A percentile compares a stretch with the other conserved stretches of the same genome.
These are phyloP conservation scores for Lophura nycthemera DNA, from an alignment of 2,113 vertebrate genomes.

Conservation along the genomic window DNA sequence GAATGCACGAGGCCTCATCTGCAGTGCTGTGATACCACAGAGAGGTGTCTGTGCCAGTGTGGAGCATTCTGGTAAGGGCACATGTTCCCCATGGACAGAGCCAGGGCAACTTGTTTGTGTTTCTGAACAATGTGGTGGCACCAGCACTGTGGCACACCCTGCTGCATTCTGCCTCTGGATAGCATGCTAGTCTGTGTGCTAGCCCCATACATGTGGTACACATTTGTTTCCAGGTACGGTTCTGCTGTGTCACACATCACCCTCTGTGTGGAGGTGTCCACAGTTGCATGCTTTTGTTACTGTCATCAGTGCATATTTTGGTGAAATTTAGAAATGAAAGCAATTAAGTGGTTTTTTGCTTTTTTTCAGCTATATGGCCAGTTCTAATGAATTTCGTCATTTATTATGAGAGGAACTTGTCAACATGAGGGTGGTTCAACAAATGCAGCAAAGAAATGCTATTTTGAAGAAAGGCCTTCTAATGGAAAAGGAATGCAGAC, in stretches of 20 bases:
- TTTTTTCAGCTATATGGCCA: not conserved
- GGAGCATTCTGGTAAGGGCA: not conserved
- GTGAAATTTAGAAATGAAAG: not conserved
- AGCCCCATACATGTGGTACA: fast-evolving
- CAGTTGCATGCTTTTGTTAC: not conserved
- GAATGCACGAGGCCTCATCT: not conserved
- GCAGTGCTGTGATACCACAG: not conserved
- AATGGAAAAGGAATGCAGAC: not conserved
- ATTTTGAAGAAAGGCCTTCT: not conserved
- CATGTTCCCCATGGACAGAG: fast-evolving
- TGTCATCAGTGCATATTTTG: not conserved
- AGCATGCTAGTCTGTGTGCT: not conserved
- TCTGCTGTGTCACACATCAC: not conserved
- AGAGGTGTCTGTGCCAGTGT: fast-evolving
- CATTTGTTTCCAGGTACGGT: not conserved
- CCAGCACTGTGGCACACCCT: fast-evolving
- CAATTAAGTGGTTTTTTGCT: not conserved
- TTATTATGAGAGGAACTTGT: not conserved
- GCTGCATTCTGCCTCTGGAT: fast-evolving
- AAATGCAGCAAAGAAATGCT: not conserved
- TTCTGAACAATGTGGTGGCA: fast-evolving
- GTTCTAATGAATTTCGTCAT: not conserved
- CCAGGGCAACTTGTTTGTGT: not conserved
- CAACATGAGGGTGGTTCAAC: not conserved
- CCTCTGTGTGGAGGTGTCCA: not conserved